These are phyloP conservation scores for Phrynosoma blainvillii DNA, from an alignment of 2,113 vertebrate genomes.

Conservation along the genomic window DNA sequence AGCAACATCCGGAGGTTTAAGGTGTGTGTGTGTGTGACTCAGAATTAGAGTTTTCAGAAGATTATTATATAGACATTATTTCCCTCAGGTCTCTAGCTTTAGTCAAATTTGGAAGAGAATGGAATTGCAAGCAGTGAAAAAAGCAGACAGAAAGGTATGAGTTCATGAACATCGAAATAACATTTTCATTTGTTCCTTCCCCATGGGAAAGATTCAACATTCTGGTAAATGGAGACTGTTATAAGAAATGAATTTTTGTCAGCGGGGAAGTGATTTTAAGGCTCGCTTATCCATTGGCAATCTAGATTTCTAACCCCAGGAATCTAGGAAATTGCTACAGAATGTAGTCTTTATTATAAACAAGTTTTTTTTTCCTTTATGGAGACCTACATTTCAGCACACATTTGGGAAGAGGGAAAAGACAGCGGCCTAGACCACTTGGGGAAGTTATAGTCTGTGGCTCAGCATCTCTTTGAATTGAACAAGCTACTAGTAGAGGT, in stretches of 20 bases:
- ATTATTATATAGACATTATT: slow-evolving; percentile 99
- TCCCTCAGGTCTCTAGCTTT: slow-evolving; percentile 97
- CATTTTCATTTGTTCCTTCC: slow-evolving; percentile 99
- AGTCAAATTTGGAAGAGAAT: slow-evolving; percentile 98
- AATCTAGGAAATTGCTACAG: slow-evolving; percentile 92
- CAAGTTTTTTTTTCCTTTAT: slow-evolving; percentile 78
- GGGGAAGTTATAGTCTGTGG: slow-evolving; percentile 62
- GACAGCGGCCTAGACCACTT: slow-evolving; percentile 61
- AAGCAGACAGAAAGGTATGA: slow-evolving; percentile 95
- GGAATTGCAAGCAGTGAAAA: slow-evolving; percentile 97
- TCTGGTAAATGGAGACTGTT: slow-evolving; percentile 98
- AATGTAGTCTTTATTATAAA: slow-evolving; percentile 92
- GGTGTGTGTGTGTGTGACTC: slow-evolving; percentile 67
- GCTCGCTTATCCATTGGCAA: slow-evolving; percentile 98
- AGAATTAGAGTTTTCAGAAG: slow-evolving; percentile 93
- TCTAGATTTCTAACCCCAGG: slow-evolving; percentile 96
- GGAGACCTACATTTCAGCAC: slow-evolving; percentile 68
- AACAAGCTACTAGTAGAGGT: no score
- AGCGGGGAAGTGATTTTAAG: slow-evolving; percentile 98
- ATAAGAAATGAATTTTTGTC: slow-evolving; percentile 98
- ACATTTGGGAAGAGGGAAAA: slow-evolving; percentile 43
- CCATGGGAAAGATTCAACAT: slow-evolving; percentile 94
- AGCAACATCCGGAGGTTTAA: slow-evolving; percentile 76
- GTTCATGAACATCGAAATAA: slow-evolving; percentile 99
- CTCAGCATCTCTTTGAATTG: slow-evolving; percentile 67